Percentiles rank a stretch among this genome's conserved stretches.
Conservation (phyloP, 1,140 invertebrate genomes). For the Neodiprion fabricii region DNA sequence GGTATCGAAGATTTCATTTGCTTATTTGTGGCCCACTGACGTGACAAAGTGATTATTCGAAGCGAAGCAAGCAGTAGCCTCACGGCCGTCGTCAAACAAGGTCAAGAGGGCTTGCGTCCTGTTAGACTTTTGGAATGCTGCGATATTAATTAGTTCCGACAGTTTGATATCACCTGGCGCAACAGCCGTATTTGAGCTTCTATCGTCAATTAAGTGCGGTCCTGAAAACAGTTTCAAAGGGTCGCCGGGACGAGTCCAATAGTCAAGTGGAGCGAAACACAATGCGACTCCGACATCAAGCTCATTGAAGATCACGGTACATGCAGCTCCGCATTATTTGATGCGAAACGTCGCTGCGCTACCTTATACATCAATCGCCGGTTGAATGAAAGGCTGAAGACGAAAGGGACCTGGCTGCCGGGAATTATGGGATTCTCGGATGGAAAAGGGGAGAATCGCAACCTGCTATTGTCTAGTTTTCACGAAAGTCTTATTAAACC, state of each 20-base stretch:
- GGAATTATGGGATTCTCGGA: background rate
- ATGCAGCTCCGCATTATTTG: background rate
- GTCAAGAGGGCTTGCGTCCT: background rate
- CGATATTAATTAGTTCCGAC: background rate
- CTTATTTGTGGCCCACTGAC: background rate
- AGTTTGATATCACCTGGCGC: background rate
- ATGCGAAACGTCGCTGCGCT: background rate
- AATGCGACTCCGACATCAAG: background rate
- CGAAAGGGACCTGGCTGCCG: background rate
- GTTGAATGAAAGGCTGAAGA: background rate
- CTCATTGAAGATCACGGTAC: background rate
- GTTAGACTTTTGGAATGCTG: background rate
- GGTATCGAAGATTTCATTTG: background rate
- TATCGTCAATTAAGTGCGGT: background rate
- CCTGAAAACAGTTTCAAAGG: background rate
- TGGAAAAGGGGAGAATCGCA: background rate
- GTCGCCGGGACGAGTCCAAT: background rate
- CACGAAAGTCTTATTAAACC: constrained; percentile 3
- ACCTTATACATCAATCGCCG: too few relatives aligned
- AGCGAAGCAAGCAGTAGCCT: background rate
- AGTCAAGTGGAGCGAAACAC: background rate
- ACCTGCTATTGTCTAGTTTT: constrained; percentile 1
- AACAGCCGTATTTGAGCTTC: background rate
- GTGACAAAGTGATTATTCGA: background rate
- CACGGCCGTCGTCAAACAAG: background rate